Evolutionary conservation across 2,888 invertebrate genomes (phyloP).

Genomic region (Belgica antarctica): DNA sequence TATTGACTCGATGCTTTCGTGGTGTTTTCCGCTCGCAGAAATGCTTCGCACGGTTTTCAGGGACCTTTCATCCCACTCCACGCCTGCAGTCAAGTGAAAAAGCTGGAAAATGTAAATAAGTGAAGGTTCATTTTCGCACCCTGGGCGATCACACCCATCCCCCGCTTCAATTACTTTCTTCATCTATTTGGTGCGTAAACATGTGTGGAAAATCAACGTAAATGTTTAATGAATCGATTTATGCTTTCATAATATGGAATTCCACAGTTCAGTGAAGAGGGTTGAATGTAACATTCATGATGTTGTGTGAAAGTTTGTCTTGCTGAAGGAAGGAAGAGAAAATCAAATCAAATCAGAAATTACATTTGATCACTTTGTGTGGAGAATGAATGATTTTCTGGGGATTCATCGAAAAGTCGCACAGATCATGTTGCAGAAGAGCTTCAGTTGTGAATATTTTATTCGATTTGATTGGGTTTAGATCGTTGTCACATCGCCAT

Average conservation of each 20-base stretch:
- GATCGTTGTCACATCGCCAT: too few species aligned
- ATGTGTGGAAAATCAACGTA: constrained; percentile 30
- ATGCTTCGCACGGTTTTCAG: neutral
- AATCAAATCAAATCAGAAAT: constrained; percentile 3
- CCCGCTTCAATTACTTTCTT: neutral
- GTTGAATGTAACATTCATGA: neutral
- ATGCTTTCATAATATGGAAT: constrained; percentile 24
- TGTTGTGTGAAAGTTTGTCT: neutral
- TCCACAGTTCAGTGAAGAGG: too few species aligned
- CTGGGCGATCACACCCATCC: neutral
- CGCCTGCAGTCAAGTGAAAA: neutral
- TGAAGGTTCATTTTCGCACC: neutral
- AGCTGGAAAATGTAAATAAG: neutral
- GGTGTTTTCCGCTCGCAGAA: too few species aligned
- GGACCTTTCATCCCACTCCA: neutral
- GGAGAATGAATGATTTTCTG: too few species aligned
- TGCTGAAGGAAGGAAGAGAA: neutral
- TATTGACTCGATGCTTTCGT: too few species aligned
- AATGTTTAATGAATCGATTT: constrained; percentile 35
- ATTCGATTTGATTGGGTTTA: too few species aligned
- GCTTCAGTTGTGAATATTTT: too few species aligned
- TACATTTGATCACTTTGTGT: neutral
- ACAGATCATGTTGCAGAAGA: too few species aligned
- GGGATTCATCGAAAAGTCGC: too few species aligned
- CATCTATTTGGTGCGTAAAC: constrained; percentile 7